These are phyloP conservation scores for Papilio xuthus DNA, from an alignment of 1,140 invertebrate genomes.

Conservation along the genomic window DNA sequence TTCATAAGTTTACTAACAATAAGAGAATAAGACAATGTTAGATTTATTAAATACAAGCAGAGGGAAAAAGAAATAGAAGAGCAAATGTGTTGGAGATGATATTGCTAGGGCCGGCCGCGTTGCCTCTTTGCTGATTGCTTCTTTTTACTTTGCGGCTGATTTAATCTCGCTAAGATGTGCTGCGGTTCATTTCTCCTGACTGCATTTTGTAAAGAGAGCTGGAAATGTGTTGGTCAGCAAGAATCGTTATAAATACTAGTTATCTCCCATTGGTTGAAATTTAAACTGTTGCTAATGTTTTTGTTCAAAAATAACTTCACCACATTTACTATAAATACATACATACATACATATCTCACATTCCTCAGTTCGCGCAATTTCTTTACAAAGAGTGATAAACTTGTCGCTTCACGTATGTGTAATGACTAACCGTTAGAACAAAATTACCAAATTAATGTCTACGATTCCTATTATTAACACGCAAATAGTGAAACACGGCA, in stretches of 20 bases:
- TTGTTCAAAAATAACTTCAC: no score
- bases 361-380: no score
- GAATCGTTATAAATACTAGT: not conserved
- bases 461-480: no score
- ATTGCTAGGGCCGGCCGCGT: not conserved
- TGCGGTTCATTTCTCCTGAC: not conserved
- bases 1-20: not conserved
- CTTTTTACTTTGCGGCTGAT: slow-evolving; percentile 13
- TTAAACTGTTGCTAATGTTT: no score
- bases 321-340: no score
- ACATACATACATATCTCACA: no score
- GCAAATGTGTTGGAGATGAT: not conserved
- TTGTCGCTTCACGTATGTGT: no score
- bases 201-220: not conserved
- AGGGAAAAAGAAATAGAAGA: not conserved
- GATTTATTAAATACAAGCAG: not conserved
- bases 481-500: no score
- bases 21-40: not conserved
- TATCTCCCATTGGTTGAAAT: not conserved
- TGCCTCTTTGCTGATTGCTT: not conserved
- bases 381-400: no score
- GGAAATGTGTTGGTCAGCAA: not conserved
- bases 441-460: no score
- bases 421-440: no score
- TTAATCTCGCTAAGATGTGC: slow-evolving; percentile 2